Evolutionary conservation across 2,797 vertebrate genomes (phyloP).

Genomic region (Amblyraja radiata): DNA sequence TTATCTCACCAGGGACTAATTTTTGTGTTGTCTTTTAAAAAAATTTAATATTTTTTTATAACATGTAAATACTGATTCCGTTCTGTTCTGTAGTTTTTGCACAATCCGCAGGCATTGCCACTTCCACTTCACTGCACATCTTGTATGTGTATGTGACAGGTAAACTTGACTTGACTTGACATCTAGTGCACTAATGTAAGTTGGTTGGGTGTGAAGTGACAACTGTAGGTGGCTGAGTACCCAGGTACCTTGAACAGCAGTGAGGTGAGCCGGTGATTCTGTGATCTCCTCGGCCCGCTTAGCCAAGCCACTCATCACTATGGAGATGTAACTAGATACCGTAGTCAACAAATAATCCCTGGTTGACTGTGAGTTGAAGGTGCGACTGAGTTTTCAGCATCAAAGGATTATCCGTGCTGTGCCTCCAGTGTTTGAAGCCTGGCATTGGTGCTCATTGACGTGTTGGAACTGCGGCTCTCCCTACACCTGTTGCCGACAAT

Average conservation of each 20-base stretch:
- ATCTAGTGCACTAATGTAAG: neutral
- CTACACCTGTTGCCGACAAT: neutral
- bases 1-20: too few species aligned
- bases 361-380: neutral
- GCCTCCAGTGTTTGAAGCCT: neutral
- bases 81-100: too few species aligned
- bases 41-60: too few species aligned
- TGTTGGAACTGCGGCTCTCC: too few species aligned
- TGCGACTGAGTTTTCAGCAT: neutral
- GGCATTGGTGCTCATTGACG: neutral
- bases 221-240: neutral
- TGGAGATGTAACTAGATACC: conserved; percentile 29
- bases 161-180: too few species aligned
- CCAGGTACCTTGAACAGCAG: too few species aligned
- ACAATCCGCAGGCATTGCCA: too few species aligned
- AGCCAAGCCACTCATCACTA: conserved; percentile 14
- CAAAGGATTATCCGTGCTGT: too few species aligned
- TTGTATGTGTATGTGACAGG: too few species aligned
- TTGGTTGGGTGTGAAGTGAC: neutral
- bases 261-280: neutral
- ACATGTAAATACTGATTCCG: too few species aligned
- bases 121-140: too few species aligned
- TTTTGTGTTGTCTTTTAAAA: too few species aligned
- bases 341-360: neutral
- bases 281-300: neutral